Evolutionary conservation across 2,797 vertebrate genomes (phyloP).

Genomic region (Xerus rutilus): DNA sequence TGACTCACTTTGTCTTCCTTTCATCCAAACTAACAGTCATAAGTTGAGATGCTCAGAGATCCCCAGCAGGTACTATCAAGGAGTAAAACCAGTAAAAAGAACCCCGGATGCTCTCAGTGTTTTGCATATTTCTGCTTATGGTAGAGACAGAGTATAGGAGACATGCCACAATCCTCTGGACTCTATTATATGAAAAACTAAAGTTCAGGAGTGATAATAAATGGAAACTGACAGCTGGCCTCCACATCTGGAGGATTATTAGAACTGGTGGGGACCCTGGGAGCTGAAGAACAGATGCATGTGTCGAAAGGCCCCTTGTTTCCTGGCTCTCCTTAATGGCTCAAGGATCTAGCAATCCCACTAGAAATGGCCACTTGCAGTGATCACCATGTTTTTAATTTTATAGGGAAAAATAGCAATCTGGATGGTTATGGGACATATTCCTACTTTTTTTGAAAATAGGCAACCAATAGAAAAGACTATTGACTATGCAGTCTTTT

Average conservation of each 20-base stretch:
- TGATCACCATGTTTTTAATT: background rate
- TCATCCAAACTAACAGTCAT: background rate
- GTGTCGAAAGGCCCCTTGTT: background rate
- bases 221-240: background rate
- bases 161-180: background rate
- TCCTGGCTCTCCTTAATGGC: background rate
- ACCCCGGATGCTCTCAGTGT: background rate
- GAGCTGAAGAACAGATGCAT: background rate
- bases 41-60: background rate
- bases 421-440: background rate
- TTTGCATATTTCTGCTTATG: background rate
- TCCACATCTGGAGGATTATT: background rate
- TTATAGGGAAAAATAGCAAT: constrained; percentile 1
- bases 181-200: background rate
- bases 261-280: background rate
- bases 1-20: background rate
- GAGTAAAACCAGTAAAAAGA: background rate
- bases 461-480: background rate
- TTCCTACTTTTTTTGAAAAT: constrained; percentile 55
- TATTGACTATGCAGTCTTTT: background rate
- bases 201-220: background rate
- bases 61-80: background rate
- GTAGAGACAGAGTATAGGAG: background rate
- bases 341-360: background rate
- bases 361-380: background rate